Conservation (phyloP, 2,888 invertebrate genomes). For the Podabrus alpinus region DNA sequence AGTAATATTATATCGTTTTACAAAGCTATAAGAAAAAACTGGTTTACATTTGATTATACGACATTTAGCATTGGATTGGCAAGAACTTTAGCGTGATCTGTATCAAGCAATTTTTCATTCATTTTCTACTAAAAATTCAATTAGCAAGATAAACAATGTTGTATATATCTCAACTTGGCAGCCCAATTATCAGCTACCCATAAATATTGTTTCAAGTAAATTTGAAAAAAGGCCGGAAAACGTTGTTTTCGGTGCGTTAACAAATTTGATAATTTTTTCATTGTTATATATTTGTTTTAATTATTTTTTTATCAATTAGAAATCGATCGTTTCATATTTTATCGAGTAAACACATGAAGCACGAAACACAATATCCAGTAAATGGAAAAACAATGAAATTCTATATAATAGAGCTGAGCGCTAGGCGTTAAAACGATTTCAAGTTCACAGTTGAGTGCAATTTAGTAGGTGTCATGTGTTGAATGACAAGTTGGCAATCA, state of each 20-base stretch:
- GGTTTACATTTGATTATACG: no score
- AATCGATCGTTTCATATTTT: neutral
- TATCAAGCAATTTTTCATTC: neutral
- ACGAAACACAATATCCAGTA: slow-evolving; percentile 11
- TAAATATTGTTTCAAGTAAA: neutral
- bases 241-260: neutral
- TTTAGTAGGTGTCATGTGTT: slow-evolving; percentile 16
- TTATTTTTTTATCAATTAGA: neutral
- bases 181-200: neutral
- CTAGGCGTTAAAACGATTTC: slow-evolving; percentile 20
- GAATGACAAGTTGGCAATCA: slow-evolving; percentile 23
- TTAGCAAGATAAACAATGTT: neutral
- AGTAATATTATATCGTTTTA: neutral
- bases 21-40: neutral
- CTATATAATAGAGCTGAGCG: slow-evolving; percentile 13
- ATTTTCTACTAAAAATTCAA: neutral
- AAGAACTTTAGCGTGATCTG: neutral
- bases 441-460: slow-evolving; percentile 16
- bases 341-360: neutral
- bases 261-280: neutral
- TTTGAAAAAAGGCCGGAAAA: neutral
- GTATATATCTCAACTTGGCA: neutral
- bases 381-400: slow-evolving; percentile 16
- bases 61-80: neutral
- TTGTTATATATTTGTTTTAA: neutral